phyloP scores from a whole-genome alignment of 2,888 invertebrate species.

The Pristionchus japonicus region DNA sequence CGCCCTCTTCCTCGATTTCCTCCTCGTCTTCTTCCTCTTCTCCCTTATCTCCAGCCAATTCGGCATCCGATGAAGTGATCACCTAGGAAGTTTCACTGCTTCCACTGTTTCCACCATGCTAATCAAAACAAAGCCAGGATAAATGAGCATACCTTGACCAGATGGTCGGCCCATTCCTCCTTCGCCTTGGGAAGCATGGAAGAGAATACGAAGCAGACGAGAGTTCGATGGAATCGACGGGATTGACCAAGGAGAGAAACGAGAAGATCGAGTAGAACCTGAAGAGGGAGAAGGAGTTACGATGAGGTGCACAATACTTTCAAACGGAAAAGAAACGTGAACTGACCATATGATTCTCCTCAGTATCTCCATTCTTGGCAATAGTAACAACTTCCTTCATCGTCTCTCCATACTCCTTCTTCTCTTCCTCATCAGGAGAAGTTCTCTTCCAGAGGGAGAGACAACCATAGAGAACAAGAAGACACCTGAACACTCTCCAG shows the following conservation, averaged over 20 bases:
- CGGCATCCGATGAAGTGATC: slow-evolving; percentile 51
- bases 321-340: not conserved
- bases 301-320: too few relatives aligned
- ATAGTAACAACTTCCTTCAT: slow-evolving; percentile 10
- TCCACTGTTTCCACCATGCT: not conserved
- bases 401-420: slow-evolving; percentile 10
- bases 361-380: slow-evolving; percentile 18
- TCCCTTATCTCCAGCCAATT: slow-evolving; percentile 54
- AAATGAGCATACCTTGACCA: slow-evolving; percentile 53
- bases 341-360: slow-evolving; percentile 23
- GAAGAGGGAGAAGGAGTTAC: not conserved
- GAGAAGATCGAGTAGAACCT: slow-evolving; percentile 61
- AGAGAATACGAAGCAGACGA: slow-evolving; percentile 53
- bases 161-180: slow-evolving; percentile 54
- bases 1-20: slow-evolving; percentile 6
- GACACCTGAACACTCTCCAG: slow-evolving; percentile 47
- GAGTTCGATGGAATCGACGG: slow-evolving; percentile 44
- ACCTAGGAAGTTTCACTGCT: not conserved
- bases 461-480: slow-evolving; percentile 51
- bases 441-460: slow-evolving; percentile 21
- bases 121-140: not conserved
- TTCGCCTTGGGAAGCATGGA: slow-evolving; percentile 52
- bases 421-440: slow-evolving; percentile 39
- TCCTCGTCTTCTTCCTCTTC: slow-evolving; percentile 51
- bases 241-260: slow-evolving; percentile 48